Evolutionary conservation across 2,888 invertebrate genomes (phyloP), one percentile per base, ranked within the genome.

Genomic region (Anorthoa munda): DNA sequence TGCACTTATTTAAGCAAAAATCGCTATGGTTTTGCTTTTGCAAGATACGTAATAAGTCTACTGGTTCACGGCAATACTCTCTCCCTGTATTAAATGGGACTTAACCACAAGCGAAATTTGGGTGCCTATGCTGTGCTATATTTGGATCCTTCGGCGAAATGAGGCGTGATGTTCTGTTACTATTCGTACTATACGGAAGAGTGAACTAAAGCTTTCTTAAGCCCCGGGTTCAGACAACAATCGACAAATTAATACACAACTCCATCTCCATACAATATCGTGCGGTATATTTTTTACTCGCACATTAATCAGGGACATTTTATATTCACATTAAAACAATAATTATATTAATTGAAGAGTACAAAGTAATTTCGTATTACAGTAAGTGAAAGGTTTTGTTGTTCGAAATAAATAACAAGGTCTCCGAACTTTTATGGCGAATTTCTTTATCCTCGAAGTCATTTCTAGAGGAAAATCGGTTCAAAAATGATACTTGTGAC

Each of bases 331-430:
- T 56, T 65, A 71, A 65, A 67, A 51, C n/a, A 60, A 60, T 60
- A 64, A 79, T 55, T 66, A 79, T 46, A 13, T 68, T 56, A 39
- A 70, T 68, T 60, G 65, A 66, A 51, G 66, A 82, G 66, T 60
- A 69, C 51, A 72, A 79, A 64, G 70, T 61, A 72, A 82, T 75
- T 70, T 75, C 21, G 18, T 60, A 61, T 66, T 71, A 65, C 70
- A 74, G 72, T 51, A 77, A 85, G 83, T 77, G 85, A 84, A 84
- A 85, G 83, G 83, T 76, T 75, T 67, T 58, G 48, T 71, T 68
- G 55, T 72, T 61, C 67, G n/a, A 75, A 72, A 56, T 71, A 83
- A 70, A 53, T 71, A 80, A 75, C 71, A 73, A 79, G 70, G 60
- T 61, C 70, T 82, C 23, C 13, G n/a, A 61, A 48, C 65, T 67